Percentiles rank a stretch among this genome's conserved stretches.
Evolutionary conservation across 53 echinoderm and acorn worm species (phyloP).

Genomic region (Glandiceps talaboti): DNA sequence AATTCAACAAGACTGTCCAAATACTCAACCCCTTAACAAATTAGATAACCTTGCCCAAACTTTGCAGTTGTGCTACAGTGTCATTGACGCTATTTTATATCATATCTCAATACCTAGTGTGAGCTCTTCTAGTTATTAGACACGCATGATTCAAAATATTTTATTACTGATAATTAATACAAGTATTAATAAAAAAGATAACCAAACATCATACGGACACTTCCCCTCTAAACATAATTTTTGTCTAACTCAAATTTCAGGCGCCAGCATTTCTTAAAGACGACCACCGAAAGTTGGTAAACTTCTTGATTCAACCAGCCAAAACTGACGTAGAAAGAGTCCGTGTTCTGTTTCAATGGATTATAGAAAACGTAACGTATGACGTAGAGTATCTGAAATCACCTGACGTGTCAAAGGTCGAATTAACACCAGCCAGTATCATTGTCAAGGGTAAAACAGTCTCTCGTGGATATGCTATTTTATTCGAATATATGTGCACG

Average conservation of each 20-base stretch:
- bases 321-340: not conserved
- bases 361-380: not conserved
- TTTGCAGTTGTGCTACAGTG: too few species aligned
- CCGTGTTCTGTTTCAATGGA: not conserved
- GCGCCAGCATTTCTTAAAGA: not conserved
- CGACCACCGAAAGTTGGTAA: not conserved
- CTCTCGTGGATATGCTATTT: conserved; percentile 22
- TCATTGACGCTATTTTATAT: too few species aligned
- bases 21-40: too few species aligned
- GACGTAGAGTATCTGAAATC: not conserved
- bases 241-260: not conserved
- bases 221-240: too few species aligned
- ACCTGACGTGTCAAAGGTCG: not conserved
- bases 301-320: not conserved
- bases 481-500: conserved; percentile 27
- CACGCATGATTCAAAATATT: too few species aligned
- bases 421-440: conserved; percentile 13
- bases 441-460: conserved; percentile 16
- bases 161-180: too few species aligned
- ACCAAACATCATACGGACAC: too few species aligned
- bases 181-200: too few species aligned
- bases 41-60: too few species aligned
- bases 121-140: too few species aligned
- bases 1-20: too few species aligned
- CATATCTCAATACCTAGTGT: too few species aligned